Conservation (phyloP, 2,113 vertebrate genomes). For the Lycaon pictus region DNA sequence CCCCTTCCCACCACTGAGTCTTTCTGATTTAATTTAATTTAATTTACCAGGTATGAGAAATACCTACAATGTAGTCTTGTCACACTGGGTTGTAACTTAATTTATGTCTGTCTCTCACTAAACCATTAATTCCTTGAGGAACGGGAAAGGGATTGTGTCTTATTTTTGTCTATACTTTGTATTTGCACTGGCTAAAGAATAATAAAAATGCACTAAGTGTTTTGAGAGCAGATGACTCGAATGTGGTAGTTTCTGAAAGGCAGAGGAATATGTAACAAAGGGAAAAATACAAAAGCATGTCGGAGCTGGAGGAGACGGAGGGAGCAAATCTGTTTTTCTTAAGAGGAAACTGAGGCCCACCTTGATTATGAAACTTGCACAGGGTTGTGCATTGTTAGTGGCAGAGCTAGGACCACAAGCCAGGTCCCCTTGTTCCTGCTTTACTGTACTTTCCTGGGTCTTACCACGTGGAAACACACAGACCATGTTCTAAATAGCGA, state of each 20-base stretch:
- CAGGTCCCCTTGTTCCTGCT: background rate
- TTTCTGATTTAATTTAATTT: background rate
- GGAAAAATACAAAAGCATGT: background rate
- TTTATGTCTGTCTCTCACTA: background rate
- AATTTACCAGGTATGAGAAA: background rate
- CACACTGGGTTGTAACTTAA: background rate
- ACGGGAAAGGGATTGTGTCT: background rate
- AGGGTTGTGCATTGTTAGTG: background rate
- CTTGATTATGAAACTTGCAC: background rate
- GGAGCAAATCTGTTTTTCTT: background rate
- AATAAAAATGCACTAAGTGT: background rate
- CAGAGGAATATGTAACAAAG: background rate
- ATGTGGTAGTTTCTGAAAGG: background rate
- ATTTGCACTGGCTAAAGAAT: background rate
- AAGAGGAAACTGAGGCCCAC: background rate
- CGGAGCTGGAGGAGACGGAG: background rate
- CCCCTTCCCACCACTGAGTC: background rate
- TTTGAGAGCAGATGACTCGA: background rate
- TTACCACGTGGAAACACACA: background rate
- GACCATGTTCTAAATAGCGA: background rate
- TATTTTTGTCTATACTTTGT: constrained; percentile 23
- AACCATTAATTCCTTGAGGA: background rate
- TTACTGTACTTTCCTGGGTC: background rate
- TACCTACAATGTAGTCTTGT: background rate
- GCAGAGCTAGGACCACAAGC: background rate